Evolutionary conservation across 2,888 invertebrate genomes (phyloP).

Genomic region (Amphimallon solstitiale): DNA sequence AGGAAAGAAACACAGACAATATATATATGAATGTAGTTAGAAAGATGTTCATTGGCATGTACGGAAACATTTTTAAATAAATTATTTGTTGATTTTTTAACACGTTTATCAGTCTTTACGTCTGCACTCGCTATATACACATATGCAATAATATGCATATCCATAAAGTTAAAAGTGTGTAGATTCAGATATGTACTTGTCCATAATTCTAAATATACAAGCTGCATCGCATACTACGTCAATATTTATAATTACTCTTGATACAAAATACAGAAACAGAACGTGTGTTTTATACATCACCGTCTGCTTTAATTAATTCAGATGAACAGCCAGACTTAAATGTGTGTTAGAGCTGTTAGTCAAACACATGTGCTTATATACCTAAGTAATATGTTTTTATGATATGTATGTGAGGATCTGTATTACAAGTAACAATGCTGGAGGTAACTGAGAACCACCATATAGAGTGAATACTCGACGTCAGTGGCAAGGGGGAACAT

Average conservation of each 20-base stretch:
- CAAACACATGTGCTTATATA: slow-evolving; percentile 11
- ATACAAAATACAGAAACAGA: slow-evolving; percentile 24
- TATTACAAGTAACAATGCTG: slow-evolving; percentile 40
- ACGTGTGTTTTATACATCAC: slow-evolving; percentile 11
- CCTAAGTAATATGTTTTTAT: slow-evolving; percentile 13
- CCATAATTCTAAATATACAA: background rate
- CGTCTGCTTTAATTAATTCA: slow-evolving; percentile 20
- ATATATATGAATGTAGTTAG: too few relatives aligned
- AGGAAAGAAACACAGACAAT: too few relatives aligned
- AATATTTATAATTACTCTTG: slow-evolving; percentile 18
- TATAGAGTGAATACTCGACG: slow-evolving; percentile 8
- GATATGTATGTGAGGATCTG: slow-evolving; percentile 37
- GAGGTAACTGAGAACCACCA: slow-evolving; percentile 37
- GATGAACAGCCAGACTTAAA: background rate
- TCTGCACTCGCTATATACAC: too few relatives aligned
- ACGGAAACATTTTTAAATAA: too few relatives aligned
- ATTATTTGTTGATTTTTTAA: too few relatives aligned
- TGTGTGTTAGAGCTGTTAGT: background rate
- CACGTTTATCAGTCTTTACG: too few relatives aligned
- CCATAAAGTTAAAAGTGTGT: too few relatives aligned
- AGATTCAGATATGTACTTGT: too few relatives aligned
- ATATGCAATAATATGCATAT: too few relatives aligned
- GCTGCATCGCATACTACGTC: background rate
- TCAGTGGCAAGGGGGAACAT: slow-evolving; percentile 30
- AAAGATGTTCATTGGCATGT: too few relatives aligned